A percentile compares a stretch with the other conserved stretches of the same genome.
Evolutionary conservation across 2,113 vertebrate genomes (phyloP).

Genomic region (Notothenia rossii): DNA sequence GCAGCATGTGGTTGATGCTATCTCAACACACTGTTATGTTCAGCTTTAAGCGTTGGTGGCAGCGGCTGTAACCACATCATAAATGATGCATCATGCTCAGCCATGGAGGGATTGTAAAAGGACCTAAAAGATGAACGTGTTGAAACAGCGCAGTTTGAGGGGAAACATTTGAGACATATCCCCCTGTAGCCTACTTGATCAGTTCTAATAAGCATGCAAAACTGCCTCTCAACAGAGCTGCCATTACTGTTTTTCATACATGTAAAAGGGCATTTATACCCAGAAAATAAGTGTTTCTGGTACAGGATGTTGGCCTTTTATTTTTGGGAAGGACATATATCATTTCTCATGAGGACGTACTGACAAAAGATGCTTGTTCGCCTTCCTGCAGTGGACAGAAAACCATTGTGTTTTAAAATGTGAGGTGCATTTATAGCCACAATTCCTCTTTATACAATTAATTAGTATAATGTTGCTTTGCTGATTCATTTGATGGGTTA

Average conservation of each 20-base stretch:
- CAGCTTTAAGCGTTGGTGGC: neutral
- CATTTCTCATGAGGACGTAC: neutral
- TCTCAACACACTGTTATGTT: slow-evolving; percentile 56
- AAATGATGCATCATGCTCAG: slow-evolving; percentile 15
- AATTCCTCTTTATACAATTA: neutral
- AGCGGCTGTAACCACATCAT: slow-evolving; percentile 17
- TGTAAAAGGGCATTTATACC: slow-evolving; percentile 40
- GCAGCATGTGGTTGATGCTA: slow-evolving; percentile 37
- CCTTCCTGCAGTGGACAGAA: slow-evolving; percentile 19
- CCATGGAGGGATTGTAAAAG: neutral
- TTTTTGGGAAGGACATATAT: slow-evolving; percentile 5
- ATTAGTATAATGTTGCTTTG: neutral
- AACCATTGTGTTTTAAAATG: slow-evolving; percentile 13
- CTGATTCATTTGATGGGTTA: neutral
- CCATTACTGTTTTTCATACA: slow-evolving; percentile 40
- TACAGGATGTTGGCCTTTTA: slow-evolving; percentile 21
- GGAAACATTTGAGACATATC: slow-evolving; percentile 8
- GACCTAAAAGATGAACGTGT: slow-evolving; percentile 4
- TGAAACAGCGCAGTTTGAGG: neutral
- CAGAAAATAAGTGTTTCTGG: slow-evolving; percentile 52
- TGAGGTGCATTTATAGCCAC: neutral
- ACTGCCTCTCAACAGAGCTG: slow-evolving; percentile 40
- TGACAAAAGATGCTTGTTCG: slow-evolving; percentile 30
- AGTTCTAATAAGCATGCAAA: slow-evolving; percentile 46
- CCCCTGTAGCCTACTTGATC: slow-evolving; percentile 30